These are phyloP conservation scores for Phallusia fumigata DNA, from an alignment of 23 tunicate genomes.

Conservation along the genomic window DNA sequence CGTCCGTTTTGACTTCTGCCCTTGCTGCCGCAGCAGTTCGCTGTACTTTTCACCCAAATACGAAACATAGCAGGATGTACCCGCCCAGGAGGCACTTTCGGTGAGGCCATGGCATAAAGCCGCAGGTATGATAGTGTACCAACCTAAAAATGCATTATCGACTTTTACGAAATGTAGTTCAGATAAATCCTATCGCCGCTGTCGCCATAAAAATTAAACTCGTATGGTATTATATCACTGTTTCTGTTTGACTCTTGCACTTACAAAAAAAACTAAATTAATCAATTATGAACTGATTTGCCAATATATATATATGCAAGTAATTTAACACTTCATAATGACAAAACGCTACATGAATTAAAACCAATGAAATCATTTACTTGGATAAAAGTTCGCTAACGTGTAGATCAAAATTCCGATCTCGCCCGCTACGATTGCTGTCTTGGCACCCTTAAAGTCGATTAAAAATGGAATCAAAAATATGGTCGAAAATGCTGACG, in stretches of 20 bases:
- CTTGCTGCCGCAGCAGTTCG: background rate
- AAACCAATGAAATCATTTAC: slow-evolving; percentile 17
- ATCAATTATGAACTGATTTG: too few relatives aligned
- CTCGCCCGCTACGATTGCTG: slow-evolving; percentile 63
- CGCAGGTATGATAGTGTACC: slow-evolving; percentile 60
- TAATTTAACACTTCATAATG: too few relatives aligned
- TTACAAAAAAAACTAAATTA: too few relatives aligned
- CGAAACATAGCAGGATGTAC: slow-evolving; percentile 47
- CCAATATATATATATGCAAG: too few relatives aligned
- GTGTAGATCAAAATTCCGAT: slow-evolving; percentile 54
- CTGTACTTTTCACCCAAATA: slow-evolving; percentile 65
- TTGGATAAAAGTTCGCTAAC: slow-evolving; percentile 66
- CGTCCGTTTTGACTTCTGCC: background rate
- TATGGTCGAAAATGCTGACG: slow-evolving; percentile 57
- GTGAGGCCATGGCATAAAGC: slow-evolving; percentile 57
- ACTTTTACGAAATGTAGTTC: too few relatives aligned
- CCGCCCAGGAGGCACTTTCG: slow-evolving; percentile 72
- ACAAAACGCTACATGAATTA: too few relatives aligned
- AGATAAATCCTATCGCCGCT: too few relatives aligned
- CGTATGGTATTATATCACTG: too few relatives aligned
- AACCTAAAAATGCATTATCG: slow-evolving; percentile 22
- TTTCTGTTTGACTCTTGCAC: too few relatives aligned
- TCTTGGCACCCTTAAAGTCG: slow-evolving; percentile 60
- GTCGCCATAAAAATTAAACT: too few relatives aligned
- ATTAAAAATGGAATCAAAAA: slow-evolving; percentile 46